A percentile compares a stretch with the other conserved stretches of the same genome.
These are phyloP conservation scores for Platycheirus rosarum DNA, from an alignment of 2,888 invertebrate genomes.

Conservation along the genomic window DNA sequence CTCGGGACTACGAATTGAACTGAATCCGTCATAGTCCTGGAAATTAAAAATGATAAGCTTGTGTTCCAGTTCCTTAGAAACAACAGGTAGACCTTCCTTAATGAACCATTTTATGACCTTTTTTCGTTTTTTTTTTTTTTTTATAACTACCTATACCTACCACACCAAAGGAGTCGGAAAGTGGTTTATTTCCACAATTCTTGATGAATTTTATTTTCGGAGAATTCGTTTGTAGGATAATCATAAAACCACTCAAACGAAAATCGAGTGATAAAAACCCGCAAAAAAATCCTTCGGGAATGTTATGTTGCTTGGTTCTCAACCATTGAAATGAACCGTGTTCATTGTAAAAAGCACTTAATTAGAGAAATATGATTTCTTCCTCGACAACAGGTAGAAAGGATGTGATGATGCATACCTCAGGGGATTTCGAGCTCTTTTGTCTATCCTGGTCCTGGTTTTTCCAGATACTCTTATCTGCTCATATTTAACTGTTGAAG, in stretches of 20 bases:
- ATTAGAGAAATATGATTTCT: conserved; percentile 39
- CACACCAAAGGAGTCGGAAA: neutral
- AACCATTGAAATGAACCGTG: conserved; percentile 23
- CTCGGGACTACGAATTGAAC: no score
- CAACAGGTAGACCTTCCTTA: no score
- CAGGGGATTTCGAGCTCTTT: conserved; percentile 4
- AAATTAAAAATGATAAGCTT: no score
- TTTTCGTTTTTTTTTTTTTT: no score
- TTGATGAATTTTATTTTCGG: conserved; percentile 6
- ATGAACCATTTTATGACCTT: no score
- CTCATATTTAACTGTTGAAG: conserved; percentile 11
- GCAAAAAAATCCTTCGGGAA: conserved; percentile 22
- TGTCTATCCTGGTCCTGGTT: conserved; percentile 14
- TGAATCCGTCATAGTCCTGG: no score
- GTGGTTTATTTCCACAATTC: neutral
- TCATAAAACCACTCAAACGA: conserved; percentile 34
- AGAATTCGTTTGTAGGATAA: neutral
- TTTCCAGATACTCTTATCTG: neutral
- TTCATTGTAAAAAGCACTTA: conserved; percentile 35
- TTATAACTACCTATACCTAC: no score
- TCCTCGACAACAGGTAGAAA: conserved; percentile 45
- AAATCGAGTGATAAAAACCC: conserved; percentile 4
- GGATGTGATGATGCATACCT: conserved; percentile 22
- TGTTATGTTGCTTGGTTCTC: no score
- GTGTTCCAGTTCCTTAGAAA: no score